Evolutionary conservation across 2,888 invertebrate genomes (phyloP), one percentile per base, ranked within the genome.

Genomic region (Labia minor): DNA sequence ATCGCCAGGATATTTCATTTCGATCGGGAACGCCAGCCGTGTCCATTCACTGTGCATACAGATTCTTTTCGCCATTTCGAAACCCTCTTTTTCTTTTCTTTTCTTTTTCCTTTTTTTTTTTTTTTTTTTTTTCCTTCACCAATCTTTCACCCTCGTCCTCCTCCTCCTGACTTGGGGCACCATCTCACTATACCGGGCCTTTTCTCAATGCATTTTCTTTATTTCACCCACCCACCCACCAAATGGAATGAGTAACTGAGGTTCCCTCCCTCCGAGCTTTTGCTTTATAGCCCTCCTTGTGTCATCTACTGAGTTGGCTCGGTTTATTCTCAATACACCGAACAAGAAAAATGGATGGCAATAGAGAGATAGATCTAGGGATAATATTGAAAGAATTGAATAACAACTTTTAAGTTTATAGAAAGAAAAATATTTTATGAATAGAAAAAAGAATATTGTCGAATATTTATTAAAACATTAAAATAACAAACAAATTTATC

Each of bases 11-110:
- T 49, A 49, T 49, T 49, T 49, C 49, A 49, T 49, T 49, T 49
- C 49, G 49, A 49, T 49, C 49, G n/a, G 49, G 49, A 49, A 49
- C 49, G 49, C 49, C n/a, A 49, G n/a, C 49, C 49, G 49, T 49
- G 49, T 49, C 49, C 49, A 49, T 49, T 49, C 49, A 49, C 49
- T 49, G 49, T 49, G 49, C 49, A 49, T 49, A 49, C 49, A 49
- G 49, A 49, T 49, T 49, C 49, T 49, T 49, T 49, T 16, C 49
- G 26, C 26, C 26, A 26, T 26, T 26, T 26, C 26, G 26, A 26
- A 8, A 26, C 26, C 26, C 26, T 26, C 26, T 26, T 26, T 26
- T 26, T 26, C 26, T 26, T 26, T 26, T 26, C 26, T 26, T 26
- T n/a, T n/a, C n/a, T n/a, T n/a, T n/a, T n/a, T n/a, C n/a, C n/a